Base-by-base conservation (phyloP, 2,113 vertebrate species). In the Trogon melanurus region DNA sequence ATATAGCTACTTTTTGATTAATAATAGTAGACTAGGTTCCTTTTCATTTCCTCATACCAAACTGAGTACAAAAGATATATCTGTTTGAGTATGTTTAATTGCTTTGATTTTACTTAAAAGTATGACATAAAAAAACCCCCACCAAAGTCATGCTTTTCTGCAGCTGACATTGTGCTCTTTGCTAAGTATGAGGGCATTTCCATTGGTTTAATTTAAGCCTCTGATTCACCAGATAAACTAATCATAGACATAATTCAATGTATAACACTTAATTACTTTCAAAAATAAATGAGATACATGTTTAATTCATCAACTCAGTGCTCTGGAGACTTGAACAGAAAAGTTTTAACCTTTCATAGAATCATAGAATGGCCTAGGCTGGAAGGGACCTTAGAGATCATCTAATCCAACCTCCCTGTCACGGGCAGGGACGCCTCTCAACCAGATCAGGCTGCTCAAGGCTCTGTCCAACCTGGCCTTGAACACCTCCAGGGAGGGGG, bases 211-310 rank as follows among this genome's bases (percentile, higher is more conserved):
- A 12, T 76, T 26, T 29, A 67, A 87, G 48, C 14, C 18, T 10
- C 8, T 58, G 25, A 18, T 83, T 76, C 51, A 96, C 29, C 29
- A 80, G 83, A 93, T 32, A 30, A 92, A 81, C 16, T 30, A 67
- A 65, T 62, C 8, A 11, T 2, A 1, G 45, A 64, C 0, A 0
- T 47, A 85, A n/a, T 18, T 73, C 30, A 74, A 41, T 0, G 0
- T 56, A 53, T 47, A 83, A 79, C 6, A 13, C 30, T 67, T 71
- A 45, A 51, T 48, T 54, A 45, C 38, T 88, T 51, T 78, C 79
- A 90, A 74, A 89, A 80, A 65, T 50, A 85, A 72, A 62, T 71
- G 10, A 72, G 47, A n/a, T 38, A 45, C 4, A 32, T 44, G 13
- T 79, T 89, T 85, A 62, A 64, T 72, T 76, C 41, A 36, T 11